Conservation (phyloP, 2,888 invertebrate genomes). For the Scaptomyza cyrtandrae region DNA sequence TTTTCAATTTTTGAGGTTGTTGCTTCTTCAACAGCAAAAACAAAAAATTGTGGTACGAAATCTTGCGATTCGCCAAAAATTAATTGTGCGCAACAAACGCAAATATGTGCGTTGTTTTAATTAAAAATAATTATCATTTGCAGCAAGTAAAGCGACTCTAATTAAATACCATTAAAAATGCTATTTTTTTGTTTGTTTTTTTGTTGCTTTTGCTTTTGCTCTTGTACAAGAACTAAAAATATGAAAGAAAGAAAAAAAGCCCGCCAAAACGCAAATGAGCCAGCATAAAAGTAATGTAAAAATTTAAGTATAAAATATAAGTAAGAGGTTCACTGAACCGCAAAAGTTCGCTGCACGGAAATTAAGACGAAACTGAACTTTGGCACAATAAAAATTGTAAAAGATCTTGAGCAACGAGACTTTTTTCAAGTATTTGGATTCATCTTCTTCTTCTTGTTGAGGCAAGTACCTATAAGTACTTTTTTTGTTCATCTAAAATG, state of each 20-base stretch:
- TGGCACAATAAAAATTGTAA: conserved; percentile 34
- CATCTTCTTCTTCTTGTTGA: too few relatives aligned
- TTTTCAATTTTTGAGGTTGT: conserved; percentile 25
- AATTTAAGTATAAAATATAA: conserved; percentile 22
- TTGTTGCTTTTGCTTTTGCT: neutral
- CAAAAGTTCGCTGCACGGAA: conserved; percentile 51
- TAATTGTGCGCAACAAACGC: conserved; percentile 55
- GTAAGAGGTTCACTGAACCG: conserved; percentile 62
- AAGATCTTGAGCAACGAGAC: conserved; percentile 35
- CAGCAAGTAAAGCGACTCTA: conserved; percentile 53
- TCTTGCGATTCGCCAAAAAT: conserved; percentile 48
- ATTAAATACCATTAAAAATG: conserved; percentile 74
- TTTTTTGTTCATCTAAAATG: neutral
- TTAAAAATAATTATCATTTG: conserved; percentile 65
- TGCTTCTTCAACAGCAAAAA: conserved; percentile 14
- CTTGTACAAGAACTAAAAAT: conserved; percentile 5
- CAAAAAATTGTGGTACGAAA: conserved; percentile 5
- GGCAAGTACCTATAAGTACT: conserved; percentile 22
- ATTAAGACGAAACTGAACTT: conserved; percentile 59
- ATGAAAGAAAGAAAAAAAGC: conserved; percentile 17
- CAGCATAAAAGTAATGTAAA: conserved; percentile 52
- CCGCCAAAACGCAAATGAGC: conserved; percentile 67
- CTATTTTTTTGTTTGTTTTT: conserved; percentile 29
- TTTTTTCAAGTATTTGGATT: conserved; percentile 9
- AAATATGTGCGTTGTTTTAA: conserved; percentile 66